These are phyloP conservation scores for Protonibea diacanthus DNA, from an alignment of 2,797 vertebrate genomes.

Conservation along the genomic window DNA sequence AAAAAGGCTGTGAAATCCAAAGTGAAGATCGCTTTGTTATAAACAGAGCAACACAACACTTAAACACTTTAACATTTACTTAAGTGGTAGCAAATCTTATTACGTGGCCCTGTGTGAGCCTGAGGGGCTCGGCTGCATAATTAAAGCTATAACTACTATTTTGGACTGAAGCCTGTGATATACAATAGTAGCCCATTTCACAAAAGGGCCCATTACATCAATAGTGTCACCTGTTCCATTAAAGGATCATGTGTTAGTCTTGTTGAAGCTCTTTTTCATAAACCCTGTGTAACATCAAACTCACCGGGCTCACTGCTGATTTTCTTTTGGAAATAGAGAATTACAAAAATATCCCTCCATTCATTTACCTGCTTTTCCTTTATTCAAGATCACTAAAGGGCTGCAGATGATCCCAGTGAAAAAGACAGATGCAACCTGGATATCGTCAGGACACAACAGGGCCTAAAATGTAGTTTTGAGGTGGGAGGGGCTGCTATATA, in stretches of 20 bases:
- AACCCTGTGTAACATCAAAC: not conserved
- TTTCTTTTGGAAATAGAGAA: slow-evolving; percentile 11
- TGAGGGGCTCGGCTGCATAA: slow-evolving; percentile 4
- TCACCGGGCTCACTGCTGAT: not conserved
- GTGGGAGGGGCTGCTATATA: not conserved
- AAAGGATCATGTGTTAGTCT: not conserved
- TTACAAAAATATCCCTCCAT: not conserved
- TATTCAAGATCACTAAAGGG: not conserved
- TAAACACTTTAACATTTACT: not conserved
- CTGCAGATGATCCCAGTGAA: slow-evolving; percentile 9
- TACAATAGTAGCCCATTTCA: not conserved
- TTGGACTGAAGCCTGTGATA: slow-evolving; percentile 1
- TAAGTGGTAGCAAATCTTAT: slow-evolving; percentile 12
- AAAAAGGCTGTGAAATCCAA: not conserved
- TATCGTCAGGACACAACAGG: no score
- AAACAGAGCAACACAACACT: not conserved
- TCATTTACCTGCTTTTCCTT: slow-evolving; percentile 2
- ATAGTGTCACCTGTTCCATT: slow-evolving; percentile 3
- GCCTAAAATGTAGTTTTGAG: not conserved
- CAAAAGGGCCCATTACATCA: slow-evolving; percentile 5
- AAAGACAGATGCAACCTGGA: not conserved
- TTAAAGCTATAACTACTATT: slow-evolving; percentile 29
- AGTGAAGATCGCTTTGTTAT: not conserved
- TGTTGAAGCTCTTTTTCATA: slow-evolving; percentile 2
- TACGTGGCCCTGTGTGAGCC: slow-evolving; percentile 4